phyloP scores from a whole-genome alignment of 1,140 invertebrate genomes.

The Diorhabda sublineata region DNA sequence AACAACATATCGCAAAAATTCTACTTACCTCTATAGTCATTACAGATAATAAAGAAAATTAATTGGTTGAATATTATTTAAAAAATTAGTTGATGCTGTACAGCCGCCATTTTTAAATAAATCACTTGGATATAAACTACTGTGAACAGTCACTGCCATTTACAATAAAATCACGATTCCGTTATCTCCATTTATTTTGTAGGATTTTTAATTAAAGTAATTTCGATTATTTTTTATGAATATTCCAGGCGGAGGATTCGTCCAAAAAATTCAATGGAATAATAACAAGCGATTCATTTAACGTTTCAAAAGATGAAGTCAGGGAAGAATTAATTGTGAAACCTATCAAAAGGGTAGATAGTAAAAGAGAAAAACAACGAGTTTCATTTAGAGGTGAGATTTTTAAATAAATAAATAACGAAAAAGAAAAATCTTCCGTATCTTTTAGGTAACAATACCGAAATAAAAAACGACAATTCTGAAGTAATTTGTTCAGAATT shows the following conservation, averaged over 20 bases:
- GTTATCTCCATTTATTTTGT: too few species aligned
- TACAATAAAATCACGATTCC: too few species aligned
- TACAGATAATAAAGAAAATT: too few species aligned
- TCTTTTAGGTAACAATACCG: background rate
- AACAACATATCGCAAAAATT: too few species aligned
- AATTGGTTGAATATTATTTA: too few species aligned
- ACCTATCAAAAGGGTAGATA: constrained; percentile 32
- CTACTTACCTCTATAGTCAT: too few species aligned
- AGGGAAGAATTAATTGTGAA: constrained; percentile 29
- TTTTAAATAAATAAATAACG: background rate
- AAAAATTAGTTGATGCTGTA: too few species aligned
- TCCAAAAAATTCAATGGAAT: constrained; percentile 3
- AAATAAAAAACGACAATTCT: constrained; percentile 51
- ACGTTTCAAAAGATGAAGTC: constrained; percentile 1
- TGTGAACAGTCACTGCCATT: too few species aligned
- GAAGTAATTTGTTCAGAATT: constrained; percentile 46
- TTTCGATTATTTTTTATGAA: too few species aligned
- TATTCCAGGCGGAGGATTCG: background rate
- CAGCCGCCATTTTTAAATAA: too few species aligned
- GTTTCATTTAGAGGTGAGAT: constrained; percentile 43
- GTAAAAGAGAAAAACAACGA: constrained; percentile 34
- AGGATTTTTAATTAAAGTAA: constrained; percentile 4
- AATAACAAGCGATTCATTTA: background rate
- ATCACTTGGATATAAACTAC: too few species aligned
- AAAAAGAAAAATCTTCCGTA: background rate